Evolutionary conservation across 2,888 invertebrate genomes (phyloP).

Genomic region (Cheilosia pagana): DNA sequence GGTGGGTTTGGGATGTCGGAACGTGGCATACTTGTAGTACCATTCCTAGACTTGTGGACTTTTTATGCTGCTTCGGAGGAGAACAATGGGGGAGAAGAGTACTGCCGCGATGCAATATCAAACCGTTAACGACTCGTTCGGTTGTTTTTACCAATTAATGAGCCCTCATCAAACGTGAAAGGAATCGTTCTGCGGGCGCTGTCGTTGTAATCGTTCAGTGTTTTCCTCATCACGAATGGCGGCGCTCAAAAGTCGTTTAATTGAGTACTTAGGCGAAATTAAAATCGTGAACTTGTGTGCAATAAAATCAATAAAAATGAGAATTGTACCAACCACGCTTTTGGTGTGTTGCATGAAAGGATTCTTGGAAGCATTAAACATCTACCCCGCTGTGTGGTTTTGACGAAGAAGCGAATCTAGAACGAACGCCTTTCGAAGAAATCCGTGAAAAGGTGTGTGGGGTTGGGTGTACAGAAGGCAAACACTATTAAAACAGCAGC

Average conservation of each 20-base stretch:
- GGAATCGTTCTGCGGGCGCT: conserved; percentile 15
- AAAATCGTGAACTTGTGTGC: conserved; percentile 64
- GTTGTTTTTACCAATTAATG: conserved; percentile 61
- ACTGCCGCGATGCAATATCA: conserved; percentile 40
- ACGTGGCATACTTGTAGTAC: not conserved
- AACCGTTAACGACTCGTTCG: conserved; percentile 58
- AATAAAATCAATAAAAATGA: conserved; percentile 58
- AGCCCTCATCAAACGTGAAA: conserved; percentile 51
- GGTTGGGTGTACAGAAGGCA: conserved; percentile 37
- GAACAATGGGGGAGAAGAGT: conserved; percentile 11
- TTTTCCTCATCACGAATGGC: conserved; percentile 45
- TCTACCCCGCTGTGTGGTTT: conserved; percentile 40
- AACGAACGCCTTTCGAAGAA: not conserved
- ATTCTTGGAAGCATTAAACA: conserved; percentile 23
- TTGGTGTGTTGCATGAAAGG: not conserved
- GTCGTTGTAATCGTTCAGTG: conserved; percentile 6
- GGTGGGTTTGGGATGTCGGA: conserved; percentile 6
- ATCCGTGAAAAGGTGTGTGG: not conserved
- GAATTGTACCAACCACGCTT: not conserved
- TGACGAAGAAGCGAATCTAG: conserved; percentile 3
- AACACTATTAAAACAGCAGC: conserved; percentile 30
- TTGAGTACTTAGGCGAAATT: conserved; percentile 71
- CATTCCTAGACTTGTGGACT: not conserved
- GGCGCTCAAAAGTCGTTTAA: conserved; percentile 51
- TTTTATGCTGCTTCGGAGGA: conserved; percentile 13